Conservation (phyloP, 2,113 vertebrate genomes). For the Sprattus sprattus region DNA sequence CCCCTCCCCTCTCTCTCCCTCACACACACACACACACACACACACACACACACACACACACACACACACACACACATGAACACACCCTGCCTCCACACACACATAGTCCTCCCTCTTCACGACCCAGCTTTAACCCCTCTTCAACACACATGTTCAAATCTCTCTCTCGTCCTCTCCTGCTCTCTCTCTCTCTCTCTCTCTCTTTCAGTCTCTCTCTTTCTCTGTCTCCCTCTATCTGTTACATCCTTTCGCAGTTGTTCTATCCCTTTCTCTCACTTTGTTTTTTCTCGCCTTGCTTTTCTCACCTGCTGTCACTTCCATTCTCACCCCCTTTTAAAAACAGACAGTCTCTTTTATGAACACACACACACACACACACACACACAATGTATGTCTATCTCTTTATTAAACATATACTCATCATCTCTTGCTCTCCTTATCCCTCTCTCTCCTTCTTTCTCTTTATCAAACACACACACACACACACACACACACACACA, state of each 20-base stretch:
- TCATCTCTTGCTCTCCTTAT: constrained; percentile 20
- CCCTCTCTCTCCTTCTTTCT: constrained; percentile 46
- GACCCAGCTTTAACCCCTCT: constrained; percentile 59
- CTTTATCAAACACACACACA: constrained; percentile 25
- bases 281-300: not conserved
- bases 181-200: constrained; percentile 37
- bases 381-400: not conserved
- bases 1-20: constrained; percentile 42
- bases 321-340: not conserved
- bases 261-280: not conserved
- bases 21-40: constrained; percentile 30
- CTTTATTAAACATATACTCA: not conserved
- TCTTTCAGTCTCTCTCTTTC: not conserved
- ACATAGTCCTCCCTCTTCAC: constrained; percentile 32
- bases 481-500: not conserved
- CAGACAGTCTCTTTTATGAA: not conserved
- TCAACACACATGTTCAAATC: constrained; percentile 62
- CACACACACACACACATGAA: constrained; percentile 40
- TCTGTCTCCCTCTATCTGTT: not conserved
- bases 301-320: not conserved
- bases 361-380: not conserved
- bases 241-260: too few relatives aligned
- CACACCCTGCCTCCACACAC: constrained; percentile 52
- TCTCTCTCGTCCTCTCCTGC: constrained; percentile 49
- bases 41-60: not conserved